phyloP scores from a whole-genome alignment of 1,140 invertebrate genomes.

The Archivesica marissinica region DNA sequence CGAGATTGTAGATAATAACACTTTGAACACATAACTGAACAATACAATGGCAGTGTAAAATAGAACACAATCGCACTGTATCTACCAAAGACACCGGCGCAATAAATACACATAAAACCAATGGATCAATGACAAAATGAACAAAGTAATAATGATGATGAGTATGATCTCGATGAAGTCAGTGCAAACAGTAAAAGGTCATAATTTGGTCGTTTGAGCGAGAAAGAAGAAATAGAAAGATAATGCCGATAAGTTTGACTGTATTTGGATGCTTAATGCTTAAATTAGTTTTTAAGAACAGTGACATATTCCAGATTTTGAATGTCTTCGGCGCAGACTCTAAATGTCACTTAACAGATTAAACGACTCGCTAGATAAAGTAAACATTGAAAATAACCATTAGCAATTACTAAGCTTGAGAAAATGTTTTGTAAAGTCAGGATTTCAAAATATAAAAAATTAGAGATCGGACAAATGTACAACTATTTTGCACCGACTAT shows the following conservation, averaged over 20 bases:
- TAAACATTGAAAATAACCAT: background rate
- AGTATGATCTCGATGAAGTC: background rate
- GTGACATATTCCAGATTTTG: too few species aligned
- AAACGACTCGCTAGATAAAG: too few species aligned
- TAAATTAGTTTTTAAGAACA: too few species aligned
- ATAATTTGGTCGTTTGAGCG: background rate
- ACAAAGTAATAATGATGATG: background rate
- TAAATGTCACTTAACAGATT: too few species aligned
- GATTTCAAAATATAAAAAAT: background rate
- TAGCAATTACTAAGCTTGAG: background rate
- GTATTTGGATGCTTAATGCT: too few species aligned
- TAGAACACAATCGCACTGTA: background rate
- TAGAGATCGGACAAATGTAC: background rate
- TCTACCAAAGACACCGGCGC: background rate
- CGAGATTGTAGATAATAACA: background rate
- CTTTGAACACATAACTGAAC: constrained; percentile 21
- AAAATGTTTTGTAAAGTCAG: background rate
- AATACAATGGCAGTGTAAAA: constrained; percentile 26
- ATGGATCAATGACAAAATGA: background rate
- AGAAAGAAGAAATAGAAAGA: background rate
- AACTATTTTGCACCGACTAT: background rate
- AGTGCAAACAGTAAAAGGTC: background rate
- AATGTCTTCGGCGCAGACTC: too few species aligned
- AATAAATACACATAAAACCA: background rate
- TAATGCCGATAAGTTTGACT: too few species aligned